Base-by-base conservation (phyloP, 2,888 invertebrate species). In the Polyommatus icarus region DNA sequence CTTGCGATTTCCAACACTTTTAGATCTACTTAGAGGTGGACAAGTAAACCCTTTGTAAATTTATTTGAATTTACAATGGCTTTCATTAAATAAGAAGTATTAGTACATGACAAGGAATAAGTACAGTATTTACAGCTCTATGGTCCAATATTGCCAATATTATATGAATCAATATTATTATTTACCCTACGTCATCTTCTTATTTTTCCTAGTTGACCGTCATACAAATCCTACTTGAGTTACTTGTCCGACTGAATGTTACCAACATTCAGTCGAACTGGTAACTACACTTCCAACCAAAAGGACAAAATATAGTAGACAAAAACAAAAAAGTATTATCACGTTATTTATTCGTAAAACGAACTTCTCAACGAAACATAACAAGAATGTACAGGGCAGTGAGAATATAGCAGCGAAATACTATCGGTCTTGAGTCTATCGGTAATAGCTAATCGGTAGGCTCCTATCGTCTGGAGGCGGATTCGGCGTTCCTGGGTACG, bases 401-500 rank as follows among this genome's bases (percentile, higher is more conserved):
- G 83, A 77, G 76, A 78, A n/a, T n/a, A n/a, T 79, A 78, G 71
- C 57, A 59, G 61, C 57, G 71, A 57, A 81, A 79, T 24, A 4
- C 81, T 79, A 81, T 79, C 71, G 81, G 72, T 81, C 0, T 20
- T 61, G 12, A 50, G 77, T 50, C 71, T 50, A 50, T 50, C 50
- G 24, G 24, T 24, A 24, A 24, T 24, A 24, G 24, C 24, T 8
- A 54, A 20, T 50, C 36, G 46, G 46, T 67, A 29, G 12, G 71
- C 78, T 54, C 78, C 24, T 86, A 87, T 84, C 82, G 84, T 78
- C 84, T 82, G 80, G 67, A 5, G 67, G 29, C 29, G 29, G 67
- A 15, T 29, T 82, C 78, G n/a, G 61, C 77, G 24, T 59, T 87
- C 75, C 95, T 95, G 76, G 96, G 96, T 83, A 96, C 87, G 87